These are phyloP conservation scores for Empidonax alnorum DNA, from an alignment of 2,113 vertebrate genomes.

Conservation along the genomic window DNA sequence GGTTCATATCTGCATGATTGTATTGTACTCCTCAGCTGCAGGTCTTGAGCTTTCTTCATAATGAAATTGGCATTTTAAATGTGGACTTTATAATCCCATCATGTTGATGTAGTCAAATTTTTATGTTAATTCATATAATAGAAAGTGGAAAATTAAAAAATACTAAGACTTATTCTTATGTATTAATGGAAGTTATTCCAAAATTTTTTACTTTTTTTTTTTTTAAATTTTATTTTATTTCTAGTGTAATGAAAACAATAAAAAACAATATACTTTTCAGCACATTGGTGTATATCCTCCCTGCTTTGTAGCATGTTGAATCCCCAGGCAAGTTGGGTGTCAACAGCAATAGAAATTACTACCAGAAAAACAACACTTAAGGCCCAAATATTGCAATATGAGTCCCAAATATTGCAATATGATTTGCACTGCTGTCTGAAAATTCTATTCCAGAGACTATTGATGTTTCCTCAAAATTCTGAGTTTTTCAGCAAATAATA, in stretches of 20 bases:
- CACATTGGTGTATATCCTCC: neutral
- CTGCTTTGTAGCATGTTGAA: neutral
- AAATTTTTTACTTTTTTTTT: neutral
- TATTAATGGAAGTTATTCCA: neutral
- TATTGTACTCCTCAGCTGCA: neutral
- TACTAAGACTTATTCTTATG: neutral
- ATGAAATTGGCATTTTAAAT: neutral
- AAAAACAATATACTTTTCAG: neutral
- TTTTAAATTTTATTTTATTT: neutral
- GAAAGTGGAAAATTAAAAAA: neutral
- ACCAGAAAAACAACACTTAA: neutral
- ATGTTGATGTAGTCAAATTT: neutral
- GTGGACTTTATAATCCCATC: neutral
- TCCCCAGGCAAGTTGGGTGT: neutral
- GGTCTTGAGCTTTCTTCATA: neutral
- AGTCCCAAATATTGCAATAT: neutral
- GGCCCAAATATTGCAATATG: neutral
- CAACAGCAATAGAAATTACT: neutral
- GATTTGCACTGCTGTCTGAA: neutral
- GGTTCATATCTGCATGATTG: neutral
- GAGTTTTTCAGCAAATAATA: neutral
- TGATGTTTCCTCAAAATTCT: neutral
- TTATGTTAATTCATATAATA: neutral
- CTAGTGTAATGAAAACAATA: neutral
- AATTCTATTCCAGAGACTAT: neutral